Evolutionary conservation across 1,140 invertebrate species (phyloP).

Genomic region (Brachionus angularis): DNA sequence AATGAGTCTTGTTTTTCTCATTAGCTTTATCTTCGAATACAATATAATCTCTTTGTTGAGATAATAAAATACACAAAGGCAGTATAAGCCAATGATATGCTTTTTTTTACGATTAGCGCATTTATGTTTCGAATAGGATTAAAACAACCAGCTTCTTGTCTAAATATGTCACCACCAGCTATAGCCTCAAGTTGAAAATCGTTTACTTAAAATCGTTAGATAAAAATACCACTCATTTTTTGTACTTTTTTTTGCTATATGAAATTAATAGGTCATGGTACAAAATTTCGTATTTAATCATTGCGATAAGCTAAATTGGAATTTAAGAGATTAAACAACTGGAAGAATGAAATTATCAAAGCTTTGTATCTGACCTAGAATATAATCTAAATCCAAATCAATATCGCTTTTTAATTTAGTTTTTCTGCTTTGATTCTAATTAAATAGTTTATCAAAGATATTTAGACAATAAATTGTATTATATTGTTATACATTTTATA

Average conservation of each 20-base stretch:
- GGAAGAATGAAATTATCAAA: slow-evolving; percentile 93
- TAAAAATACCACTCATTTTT: slow-evolving; percentile 98
- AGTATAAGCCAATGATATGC: slow-evolving; percentile 85
- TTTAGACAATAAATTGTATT: slow-evolving; percentile 59
- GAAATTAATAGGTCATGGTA: slow-evolving; percentile 89
- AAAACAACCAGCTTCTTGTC: slow-evolving; percentile 91
- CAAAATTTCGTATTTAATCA: slow-evolving; percentile 94
- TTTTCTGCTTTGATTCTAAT: not conserved
- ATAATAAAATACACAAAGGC: slow-evolving; percentile 85
- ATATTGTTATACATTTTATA: slow-evolving; percentile 82
- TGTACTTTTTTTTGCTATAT: slow-evolving; percentile 96
- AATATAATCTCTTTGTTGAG: slow-evolving; percentile 90
- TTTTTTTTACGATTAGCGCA: slow-evolving; percentile 93
- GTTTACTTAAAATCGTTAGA: slow-evolving; percentile 91
- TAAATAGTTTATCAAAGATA: slow-evolving; percentile 5
- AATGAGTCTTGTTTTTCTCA: slow-evolving; percentile 76
- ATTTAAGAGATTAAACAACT: slow-evolving; percentile 95
- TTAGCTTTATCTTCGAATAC: slow-evolving; percentile 62
- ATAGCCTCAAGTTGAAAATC: slow-evolving; percentile 90
- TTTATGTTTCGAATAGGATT: slow-evolving; percentile 93
- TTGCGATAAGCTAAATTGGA: slow-evolving; percentile 84
- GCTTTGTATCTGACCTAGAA: slow-evolving; percentile 84
- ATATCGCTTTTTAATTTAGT: too few species aligned
- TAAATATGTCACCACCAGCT: slow-evolving; percentile 87
- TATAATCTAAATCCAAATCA: too few species aligned